Percentiles rank a stretch among this genome's conserved stretches.
These are phyloP conservation scores for Itoplectis maculator DNA, from an alignment of 2,888 invertebrate species.

Conservation along the genomic window DNA sequence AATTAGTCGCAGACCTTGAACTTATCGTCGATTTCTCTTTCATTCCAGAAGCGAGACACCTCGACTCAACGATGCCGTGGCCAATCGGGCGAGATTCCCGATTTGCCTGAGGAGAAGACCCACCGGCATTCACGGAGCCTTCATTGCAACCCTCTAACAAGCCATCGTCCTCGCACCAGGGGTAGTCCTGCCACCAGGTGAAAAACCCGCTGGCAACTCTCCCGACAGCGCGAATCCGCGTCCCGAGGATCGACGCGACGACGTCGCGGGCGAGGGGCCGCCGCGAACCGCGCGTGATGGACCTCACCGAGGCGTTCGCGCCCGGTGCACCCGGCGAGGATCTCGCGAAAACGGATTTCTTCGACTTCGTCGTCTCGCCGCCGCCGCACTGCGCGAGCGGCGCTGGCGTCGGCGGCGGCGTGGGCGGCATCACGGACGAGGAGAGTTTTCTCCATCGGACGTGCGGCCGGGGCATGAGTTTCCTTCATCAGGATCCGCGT, in stretches of 20 bases:
- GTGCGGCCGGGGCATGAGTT: conserved; percentile 78
- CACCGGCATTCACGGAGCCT: no score
- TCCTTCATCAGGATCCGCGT: conserved; percentile 73
- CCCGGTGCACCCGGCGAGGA: conserved; percentile 87
- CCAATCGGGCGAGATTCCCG: conserved; percentile 70
- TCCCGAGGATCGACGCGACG: neutral
- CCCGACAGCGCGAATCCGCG: neutral
- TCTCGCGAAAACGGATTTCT: conserved; percentile 94
- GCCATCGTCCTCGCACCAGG: neutral
- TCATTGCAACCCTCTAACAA: neutral
- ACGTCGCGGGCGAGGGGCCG: conserved; percentile 56
- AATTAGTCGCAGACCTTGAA: neutral
- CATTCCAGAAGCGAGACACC: conserved; percentile 65
- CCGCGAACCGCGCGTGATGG: conserved; percentile 85
- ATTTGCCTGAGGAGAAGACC: conserved; percentile 69
- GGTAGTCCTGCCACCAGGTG: neutral
- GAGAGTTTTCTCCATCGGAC: conserved; percentile 85
- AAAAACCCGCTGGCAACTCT: neutral
- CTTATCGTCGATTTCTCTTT: conserved; percentile 34
- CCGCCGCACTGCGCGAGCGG: conserved; percentile 79
- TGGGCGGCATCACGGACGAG: conserved; percentile 88
- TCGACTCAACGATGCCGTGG: conserved; percentile 76
- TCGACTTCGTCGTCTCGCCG: conserved; percentile 94
- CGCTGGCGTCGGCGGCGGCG: conserved; percentile 85
- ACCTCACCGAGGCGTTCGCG: conserved; percentile 92